Conservation (phyloP, 2,888 invertebrate genomes). For the Trichogramma dendrolimi region DNA sequence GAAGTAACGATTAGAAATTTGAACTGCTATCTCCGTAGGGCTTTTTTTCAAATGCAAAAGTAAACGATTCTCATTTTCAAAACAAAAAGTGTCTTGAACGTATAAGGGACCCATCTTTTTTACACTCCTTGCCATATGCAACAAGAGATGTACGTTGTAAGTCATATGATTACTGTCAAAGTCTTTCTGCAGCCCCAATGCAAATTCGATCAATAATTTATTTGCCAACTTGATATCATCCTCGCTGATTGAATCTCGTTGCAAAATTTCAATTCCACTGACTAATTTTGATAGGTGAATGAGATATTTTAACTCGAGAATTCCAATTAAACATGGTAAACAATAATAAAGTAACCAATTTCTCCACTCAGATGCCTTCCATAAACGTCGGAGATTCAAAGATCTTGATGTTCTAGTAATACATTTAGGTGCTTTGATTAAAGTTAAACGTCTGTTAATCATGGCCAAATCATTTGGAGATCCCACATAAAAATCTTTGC, state of each 20-base stretch:
- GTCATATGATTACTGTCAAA: slow-evolving; percentile 16
- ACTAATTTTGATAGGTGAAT: slow-evolving; percentile 15
- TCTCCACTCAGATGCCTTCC: slow-evolving; percentile 30
- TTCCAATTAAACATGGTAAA: slow-evolving; percentile 14
- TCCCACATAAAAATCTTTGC: slow-evolving; percentile 17
- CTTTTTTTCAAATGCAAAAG: slow-evolving; percentile 13
- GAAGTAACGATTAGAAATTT: slow-evolving; percentile 11
- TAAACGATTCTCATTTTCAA: slow-evolving; percentile 15
- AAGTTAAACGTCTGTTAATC: slow-evolving; percentile 18
- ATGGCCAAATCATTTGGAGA: slow-evolving; percentile 6
- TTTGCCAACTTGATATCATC: slow-evolving; percentile 5
- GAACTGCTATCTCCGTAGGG: slow-evolving; percentile 4
- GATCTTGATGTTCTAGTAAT: slow-evolving; percentile 21
- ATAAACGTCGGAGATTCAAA: slow-evolving; percentile 8
- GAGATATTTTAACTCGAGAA: slow-evolving; percentile 19
- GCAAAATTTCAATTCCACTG: slow-evolving; percentile 14
- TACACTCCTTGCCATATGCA: slow-evolving; percentile 16
- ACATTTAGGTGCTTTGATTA: slow-evolving; percentile 18
- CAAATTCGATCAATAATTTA: slow-evolving; percentile 8
- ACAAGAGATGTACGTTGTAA: slow-evolving; percentile 20
- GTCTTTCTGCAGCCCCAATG: slow-evolving; percentile 5
- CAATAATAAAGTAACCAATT: slow-evolving; percentile 21
- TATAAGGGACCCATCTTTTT: slow-evolving; percentile 14
- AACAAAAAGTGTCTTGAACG: slow-evolving; percentile 14
- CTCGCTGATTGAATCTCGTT: slow-evolving; percentile 12